Evolutionary conservation across 2,888 invertebrate genomes (phyloP).

Genomic region (Pocota personata): DNA sequence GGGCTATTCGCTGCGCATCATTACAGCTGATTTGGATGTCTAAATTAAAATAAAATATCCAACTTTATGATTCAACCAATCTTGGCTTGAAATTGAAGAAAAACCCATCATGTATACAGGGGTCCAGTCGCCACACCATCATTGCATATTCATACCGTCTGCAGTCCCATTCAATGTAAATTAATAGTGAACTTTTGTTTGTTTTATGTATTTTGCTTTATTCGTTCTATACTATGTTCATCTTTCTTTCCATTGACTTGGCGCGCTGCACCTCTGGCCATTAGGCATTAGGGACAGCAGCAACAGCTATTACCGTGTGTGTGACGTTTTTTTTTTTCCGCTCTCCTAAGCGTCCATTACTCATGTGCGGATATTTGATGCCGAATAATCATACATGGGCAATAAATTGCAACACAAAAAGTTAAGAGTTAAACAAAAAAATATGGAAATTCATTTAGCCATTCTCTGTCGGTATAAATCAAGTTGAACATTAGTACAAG

Average conservation of each 20-base stretch:
- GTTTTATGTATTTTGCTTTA: not conserved
- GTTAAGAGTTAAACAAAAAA: not conserved
- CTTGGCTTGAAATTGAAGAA: slow-evolving; percentile 1
- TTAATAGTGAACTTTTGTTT: slow-evolving; percentile 36
- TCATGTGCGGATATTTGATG: slow-evolving; percentile 3
- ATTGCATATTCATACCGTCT: slow-evolving; percentile 23
- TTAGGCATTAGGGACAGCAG: slow-evolving; percentile 27
- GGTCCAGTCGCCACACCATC: not conserved
- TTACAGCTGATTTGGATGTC: slow-evolving; percentile 3
- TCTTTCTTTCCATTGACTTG: slow-evolving; percentile 17
- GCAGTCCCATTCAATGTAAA: slow-evolving; percentile 57
- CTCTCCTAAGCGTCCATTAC: slow-evolving; percentile 4
- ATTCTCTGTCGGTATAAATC: slow-evolving; percentile 44
- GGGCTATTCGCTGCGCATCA: not conserved
- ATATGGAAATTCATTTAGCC: slow-evolving; percentile 29
- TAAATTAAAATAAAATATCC: slow-evolving; percentile 4
- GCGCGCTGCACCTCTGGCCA: slow-evolving; percentile 8
- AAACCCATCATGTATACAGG: slow-evolving; percentile 7
- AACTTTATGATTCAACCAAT: slow-evolving; percentile 44
- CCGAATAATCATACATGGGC: slow-evolving; percentile 15
- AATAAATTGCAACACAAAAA: slow-evolving; percentile 51
- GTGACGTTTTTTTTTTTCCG: not conserved
- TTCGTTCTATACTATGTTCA: slow-evolving; percentile 29
- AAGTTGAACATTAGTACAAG: slow-evolving; percentile 20
- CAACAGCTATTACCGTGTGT: not conserved